Conservation (phyloP, 2,888 invertebrate genomes). For the Frankliniella fusca region DNA sequence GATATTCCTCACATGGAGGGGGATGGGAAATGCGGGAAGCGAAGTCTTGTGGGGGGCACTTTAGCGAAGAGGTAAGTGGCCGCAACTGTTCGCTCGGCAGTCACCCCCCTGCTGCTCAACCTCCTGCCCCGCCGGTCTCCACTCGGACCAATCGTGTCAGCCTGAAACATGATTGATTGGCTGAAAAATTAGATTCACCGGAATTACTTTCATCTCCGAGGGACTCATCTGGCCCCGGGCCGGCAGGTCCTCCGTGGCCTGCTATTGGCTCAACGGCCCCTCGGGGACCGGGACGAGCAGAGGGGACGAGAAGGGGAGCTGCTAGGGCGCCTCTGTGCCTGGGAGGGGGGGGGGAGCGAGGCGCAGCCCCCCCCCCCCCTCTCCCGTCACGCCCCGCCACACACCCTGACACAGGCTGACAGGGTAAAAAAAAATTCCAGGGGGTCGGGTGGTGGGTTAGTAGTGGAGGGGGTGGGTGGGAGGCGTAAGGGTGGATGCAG, state of each 20-base stretch:
- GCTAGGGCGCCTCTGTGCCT: not conserved
- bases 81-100: not conserved
- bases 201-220: not conserved
- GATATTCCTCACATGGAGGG: no score
- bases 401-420: no score
- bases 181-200: conserved; percentile 1
- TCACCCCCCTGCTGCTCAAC: not conserved
- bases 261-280: not conserved
- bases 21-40: no score
- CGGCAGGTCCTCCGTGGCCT: not conserved
- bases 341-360: not conserved
- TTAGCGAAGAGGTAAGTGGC: no score
- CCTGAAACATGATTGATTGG: conserved; percentile 6
- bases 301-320: not conserved
- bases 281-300: not conserved
- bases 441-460: no score
- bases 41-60: no score
- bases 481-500: no score
- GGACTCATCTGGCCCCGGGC: conserved; percentile 4
- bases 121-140: not conserved
- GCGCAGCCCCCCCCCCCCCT: not conserved
- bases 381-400: no score
- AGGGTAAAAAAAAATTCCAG: no score
- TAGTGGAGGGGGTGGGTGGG: no score
- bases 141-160: not conserved